Conservation (phyloP, 1,140 invertebrate species). For the Brachionus manjavacas region DNA sequence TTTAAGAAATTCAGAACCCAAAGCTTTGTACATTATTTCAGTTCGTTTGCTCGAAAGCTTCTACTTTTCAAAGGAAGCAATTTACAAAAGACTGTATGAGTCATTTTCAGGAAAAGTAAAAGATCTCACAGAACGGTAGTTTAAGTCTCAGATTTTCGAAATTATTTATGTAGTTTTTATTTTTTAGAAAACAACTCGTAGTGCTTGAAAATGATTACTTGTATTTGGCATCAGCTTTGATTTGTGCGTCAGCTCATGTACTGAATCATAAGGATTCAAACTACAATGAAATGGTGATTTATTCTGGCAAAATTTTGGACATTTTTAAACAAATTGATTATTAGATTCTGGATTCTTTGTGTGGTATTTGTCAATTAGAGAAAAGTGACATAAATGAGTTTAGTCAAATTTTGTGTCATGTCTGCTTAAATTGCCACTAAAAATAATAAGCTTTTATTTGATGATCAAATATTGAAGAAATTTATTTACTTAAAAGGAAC, state of each 20-base stretch:
- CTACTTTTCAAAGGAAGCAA: background rate
- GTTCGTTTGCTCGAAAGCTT: slow-evolving; percentile 15
- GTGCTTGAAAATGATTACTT: slow-evolving; percentile 1
- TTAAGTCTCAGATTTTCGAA: background rate
- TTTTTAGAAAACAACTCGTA: background rate
- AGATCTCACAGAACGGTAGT: background rate
- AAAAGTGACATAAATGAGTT: background rate
- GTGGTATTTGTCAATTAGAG: background rate
- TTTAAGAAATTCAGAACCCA: background rate
- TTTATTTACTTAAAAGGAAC: no score
- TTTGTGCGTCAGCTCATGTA: background rate
- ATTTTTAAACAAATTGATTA: background rate
- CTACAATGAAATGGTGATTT: background rate
- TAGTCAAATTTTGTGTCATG: background rate
- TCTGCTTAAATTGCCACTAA: background rate
- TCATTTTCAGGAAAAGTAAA: background rate
- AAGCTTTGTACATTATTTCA: background rate
- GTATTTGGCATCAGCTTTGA: background rate
- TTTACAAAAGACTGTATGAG: slow-evolving; percentile 2
- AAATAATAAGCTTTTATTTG: no score
- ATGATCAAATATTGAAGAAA: no score
- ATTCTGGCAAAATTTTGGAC: background rate
- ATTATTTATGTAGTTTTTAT: background rate
- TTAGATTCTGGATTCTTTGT: background rate
- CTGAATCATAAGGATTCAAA: background rate